A percentile compares a stretch with the other conserved stretches of the same genome.
Conservation (phyloP, 2,888 invertebrate genomes). For the Archips crataeganus region DNA sequence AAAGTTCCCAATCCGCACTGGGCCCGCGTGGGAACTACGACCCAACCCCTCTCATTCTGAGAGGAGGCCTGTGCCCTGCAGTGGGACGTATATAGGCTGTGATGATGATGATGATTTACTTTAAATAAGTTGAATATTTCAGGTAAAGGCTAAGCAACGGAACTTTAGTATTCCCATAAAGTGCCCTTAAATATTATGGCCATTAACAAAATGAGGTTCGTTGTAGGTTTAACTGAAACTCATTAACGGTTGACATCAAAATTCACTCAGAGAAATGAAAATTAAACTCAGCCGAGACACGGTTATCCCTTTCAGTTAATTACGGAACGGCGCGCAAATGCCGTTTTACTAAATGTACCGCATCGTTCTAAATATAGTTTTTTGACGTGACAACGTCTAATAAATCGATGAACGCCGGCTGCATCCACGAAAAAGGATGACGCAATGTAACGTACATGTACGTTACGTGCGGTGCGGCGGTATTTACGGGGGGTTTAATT, state of each 20-base stretch:
- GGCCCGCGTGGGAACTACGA: too few species aligned
- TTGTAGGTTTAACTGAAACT: slow-evolving; percentile 2
- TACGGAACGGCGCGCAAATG: neutral
- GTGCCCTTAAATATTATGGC: neutral
- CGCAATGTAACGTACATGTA: too few species aligned
- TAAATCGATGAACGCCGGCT: too few species aligned
- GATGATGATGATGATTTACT: too few species aligned
- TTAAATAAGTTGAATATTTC: neutral
- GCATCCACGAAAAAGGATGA: too few species aligned
- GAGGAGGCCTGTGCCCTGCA: too few species aligned
- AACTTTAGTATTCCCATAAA: neutral
- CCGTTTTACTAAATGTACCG: neutral
- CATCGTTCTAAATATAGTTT: neutral
- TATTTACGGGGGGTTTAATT: too few species aligned
- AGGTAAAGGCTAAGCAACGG: neutral
- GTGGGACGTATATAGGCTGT: too few species aligned
- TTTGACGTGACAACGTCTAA: too few species aligned
- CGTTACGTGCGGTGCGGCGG: too few species aligned
- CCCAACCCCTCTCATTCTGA: too few species aligned
- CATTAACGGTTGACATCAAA: slow-evolving; percentile 15
- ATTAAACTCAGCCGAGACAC: slow-evolving; percentile 3
- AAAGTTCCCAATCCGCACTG: too few species aligned
- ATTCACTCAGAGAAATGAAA: slow-evolving; percentile 19
- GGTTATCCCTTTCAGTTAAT: slow-evolving; percentile 8
- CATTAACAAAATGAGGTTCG: slow-evolving; percentile 8